Evolutionary conservation across 2,888 invertebrate genomes (phyloP).

Genomic region (Troglohyphantes excavatus): DNA sequence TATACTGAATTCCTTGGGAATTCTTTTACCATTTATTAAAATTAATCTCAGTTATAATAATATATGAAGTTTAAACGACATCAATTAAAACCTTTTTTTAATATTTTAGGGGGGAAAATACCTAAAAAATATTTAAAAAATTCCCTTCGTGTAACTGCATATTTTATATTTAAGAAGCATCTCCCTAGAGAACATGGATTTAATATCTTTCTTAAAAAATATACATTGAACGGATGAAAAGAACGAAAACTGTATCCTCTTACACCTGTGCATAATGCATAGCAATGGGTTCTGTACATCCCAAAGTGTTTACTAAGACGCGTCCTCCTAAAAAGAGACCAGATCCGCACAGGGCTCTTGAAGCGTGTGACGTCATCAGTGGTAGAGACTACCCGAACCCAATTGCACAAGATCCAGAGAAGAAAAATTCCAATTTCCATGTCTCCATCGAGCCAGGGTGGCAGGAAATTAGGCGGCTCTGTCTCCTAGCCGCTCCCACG

Average conservation of each 20-base stretch:
- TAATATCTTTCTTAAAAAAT: too few relatives aligned
- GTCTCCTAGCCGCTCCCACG: not conserved
- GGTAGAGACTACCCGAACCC: slow-evolving; percentile 39
- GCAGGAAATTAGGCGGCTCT: slow-evolving; percentile 62
- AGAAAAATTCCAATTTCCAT: slow-evolving; percentile 61
- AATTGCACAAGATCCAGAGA: slow-evolving; percentile 58
- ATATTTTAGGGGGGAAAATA: too few relatives aligned
- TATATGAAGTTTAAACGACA: too few relatives aligned
- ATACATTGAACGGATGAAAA: not conserved
- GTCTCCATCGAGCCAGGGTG: slow-evolving; percentile 26
- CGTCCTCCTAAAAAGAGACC: slow-evolving; percentile 8
- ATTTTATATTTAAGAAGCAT: too few relatives aligned
- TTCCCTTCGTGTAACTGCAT: too few relatives aligned
- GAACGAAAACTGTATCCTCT: not conserved
- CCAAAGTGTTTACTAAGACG: slow-evolving; percentile 27
- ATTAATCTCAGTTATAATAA: too few relatives aligned
- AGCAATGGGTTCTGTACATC: not conserved
- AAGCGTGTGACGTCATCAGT: slow-evolving; percentile 17
- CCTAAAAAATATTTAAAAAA: too few relatives aligned
- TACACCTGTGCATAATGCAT: slow-evolving; percentile 7
- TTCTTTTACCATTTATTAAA: too few relatives aligned
- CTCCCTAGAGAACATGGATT: too few relatives aligned
- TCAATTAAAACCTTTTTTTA: too few relatives aligned
- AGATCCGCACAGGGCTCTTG: slow-evolving; percentile 4
- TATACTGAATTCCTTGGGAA: too few relatives aligned